Percentiles rank a stretch among this genome's conserved stretches.
These are phyloP conservation scores for Patiria pectinifera DNA, from an alignment of 53 echinoderm and acorn worm genomes.

Conservation along the genomic window DNA sequence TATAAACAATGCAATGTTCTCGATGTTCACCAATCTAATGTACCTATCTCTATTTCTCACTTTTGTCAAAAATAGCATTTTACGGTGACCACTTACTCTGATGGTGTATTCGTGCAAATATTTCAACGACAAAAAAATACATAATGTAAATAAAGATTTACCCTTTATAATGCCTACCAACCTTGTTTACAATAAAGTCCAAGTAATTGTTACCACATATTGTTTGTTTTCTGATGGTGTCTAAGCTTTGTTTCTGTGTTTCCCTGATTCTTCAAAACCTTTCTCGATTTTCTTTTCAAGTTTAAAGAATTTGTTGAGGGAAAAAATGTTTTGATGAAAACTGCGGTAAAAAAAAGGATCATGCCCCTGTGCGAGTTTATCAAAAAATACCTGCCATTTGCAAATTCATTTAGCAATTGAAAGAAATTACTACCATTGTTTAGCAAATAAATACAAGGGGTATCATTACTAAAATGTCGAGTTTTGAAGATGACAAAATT, in stretches of 20 bases:
- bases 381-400: too few relatives aligned
- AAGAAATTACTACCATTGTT: too few relatives aligned
- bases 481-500: too few relatives aligned
- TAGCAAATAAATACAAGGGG: too few relatives aligned
- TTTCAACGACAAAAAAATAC: slow-evolving; percentile 9
- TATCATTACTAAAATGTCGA: too few relatives aligned
- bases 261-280: neutral
- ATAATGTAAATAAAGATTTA: slow-evolving; percentile 54
- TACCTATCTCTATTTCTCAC: neutral
- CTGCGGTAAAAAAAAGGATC: too few relatives aligned
- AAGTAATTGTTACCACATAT: slow-evolving; percentile 14
- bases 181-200: slow-evolving; percentile 51
- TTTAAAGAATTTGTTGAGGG: too few relatives aligned
- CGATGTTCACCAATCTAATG: neutral
- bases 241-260: neutral
- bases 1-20: neutral
- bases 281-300: too few relatives aligned
- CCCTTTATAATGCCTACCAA: slow-evolving; percentile 57
- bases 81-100: neutral
- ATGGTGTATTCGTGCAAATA: slow-evolving; percentile 22
- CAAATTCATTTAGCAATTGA: too few relatives aligned
- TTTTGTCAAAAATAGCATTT: neutral
- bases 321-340: too few relatives aligned
- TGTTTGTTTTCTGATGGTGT: neutral
- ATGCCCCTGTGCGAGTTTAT: too few relatives aligned